Percentiles rank a stretch among this genome's conserved stretches.
phyloP scores from a whole-genome alignment of 2,888 invertebrate genomes.

The Xestia c-nigrum region DNA sequence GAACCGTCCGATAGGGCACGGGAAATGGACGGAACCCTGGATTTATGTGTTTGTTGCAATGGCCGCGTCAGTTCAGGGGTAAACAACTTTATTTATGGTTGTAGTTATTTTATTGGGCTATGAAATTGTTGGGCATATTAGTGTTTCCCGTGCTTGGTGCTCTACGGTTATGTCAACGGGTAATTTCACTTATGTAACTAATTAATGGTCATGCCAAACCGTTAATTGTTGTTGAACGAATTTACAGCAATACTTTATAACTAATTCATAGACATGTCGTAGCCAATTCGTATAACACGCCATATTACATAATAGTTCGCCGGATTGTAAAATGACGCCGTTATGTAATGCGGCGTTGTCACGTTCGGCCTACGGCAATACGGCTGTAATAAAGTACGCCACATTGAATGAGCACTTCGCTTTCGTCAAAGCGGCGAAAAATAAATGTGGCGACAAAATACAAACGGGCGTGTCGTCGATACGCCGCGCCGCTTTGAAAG shows the following conservation, averaged over 20 bases:
- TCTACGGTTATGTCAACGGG: constrained; percentile 9
- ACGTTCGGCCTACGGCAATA: no score
- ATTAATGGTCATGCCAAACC: background rate
- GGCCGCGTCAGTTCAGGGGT: constrained; percentile 60
- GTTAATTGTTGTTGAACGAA: background rate
- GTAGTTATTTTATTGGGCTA: constrained; percentile 61
- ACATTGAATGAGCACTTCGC: no score
- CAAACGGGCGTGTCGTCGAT: no score
- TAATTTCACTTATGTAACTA: background rate
- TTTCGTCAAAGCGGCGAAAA: no score
- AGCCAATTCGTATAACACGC: no score
- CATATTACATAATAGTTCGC: no score
- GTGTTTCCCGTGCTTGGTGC: constrained; percentile 17
- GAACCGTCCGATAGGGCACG: constrained; percentile 74
- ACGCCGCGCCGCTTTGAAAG: no score
- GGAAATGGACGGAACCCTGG: constrained; percentile 64
- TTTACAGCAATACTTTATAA: background rate
- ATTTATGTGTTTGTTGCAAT: constrained; percentile 73
- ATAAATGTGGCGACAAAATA: no score
- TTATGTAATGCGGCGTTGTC: no score
- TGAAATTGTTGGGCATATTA: constrained; percentile 29
- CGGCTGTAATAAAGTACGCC: no score
- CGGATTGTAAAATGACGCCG: no score
- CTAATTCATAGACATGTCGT: background rate
- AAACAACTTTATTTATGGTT: constrained; percentile 65